Conservation (phyloP, 2,113 vertebrate species). For the Hymenochirus boettgeri region DNA sequence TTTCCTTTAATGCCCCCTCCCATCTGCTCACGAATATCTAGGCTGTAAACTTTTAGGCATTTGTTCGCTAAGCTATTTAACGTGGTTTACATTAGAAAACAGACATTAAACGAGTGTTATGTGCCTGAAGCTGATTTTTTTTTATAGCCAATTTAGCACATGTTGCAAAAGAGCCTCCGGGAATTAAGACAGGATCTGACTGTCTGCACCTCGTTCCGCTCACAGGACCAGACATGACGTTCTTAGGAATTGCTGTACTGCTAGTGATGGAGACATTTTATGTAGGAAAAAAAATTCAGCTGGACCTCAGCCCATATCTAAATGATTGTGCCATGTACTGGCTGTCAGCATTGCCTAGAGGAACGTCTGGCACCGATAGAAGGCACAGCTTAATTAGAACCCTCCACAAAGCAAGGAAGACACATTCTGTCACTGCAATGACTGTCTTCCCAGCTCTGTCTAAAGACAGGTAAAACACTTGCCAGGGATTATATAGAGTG, state of each 20-base stretch:
- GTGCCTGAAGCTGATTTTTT: neutral
- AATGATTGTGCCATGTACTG: slow-evolving; percentile 19
- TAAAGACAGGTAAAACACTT: neutral
- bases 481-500: neutral
- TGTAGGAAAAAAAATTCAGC: neutral
- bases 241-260: neutral
- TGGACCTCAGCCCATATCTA: slow-evolving; percentile 18
- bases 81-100: neutral
- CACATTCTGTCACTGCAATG: slow-evolving; percentile 11
- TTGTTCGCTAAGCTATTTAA: slow-evolving; percentile 1
- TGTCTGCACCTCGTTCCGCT: neutral
- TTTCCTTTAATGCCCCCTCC: neutral
- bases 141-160: slow-evolving; percentile 19
- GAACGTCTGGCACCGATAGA: slow-evolving; percentile 15
- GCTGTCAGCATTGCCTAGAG: slow-evolving; percentile 9
- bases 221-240: neutral
- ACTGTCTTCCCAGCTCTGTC: neutral
- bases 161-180: slow-evolving; percentile 15
- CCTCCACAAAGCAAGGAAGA: slow-evolving; percentile 17
- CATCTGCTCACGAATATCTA: slow-evolving; percentile 14
- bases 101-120: slow-evolving; percentile 11
- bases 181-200: slow-evolving; percentile 1
- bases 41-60: neutral
- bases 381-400: slow-evolving; percentile 33
- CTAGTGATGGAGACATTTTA: slow-evolving; percentile 20